Percentiles rank a stretch among this genome's conserved stretches.
Conservation (phyloP, 2,888 invertebrate species). For the Macaria notata region DNA sequence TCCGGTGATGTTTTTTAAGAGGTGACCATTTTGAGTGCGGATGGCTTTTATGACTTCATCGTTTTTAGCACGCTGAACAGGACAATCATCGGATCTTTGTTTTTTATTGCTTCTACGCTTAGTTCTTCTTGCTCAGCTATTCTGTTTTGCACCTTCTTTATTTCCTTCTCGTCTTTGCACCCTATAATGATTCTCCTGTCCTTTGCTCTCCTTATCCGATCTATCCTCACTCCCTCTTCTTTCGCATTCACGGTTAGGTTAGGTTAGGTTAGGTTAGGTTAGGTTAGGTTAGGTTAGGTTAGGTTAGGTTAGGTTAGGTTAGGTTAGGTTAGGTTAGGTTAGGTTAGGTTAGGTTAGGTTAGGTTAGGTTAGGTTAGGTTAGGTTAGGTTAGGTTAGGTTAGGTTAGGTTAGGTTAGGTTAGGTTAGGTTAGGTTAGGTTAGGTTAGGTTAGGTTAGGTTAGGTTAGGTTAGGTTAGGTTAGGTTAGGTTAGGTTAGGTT, state of each 20-base stretch:
- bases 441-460: conserved; percentile 33
- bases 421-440: conserved; percentile 35
- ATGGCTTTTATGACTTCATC: too few species aligned
- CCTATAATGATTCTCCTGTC: too few species aligned
- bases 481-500: conserved; percentile 32
- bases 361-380: conserved; percentile 33
- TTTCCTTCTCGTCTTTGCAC: too few species aligned
- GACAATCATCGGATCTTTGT: too few species aligned
- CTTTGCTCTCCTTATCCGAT: too few species aligned
- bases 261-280: conserved; percentile 37
- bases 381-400: conserved; percentile 33
- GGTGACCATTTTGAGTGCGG: too few species aligned
- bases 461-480: conserved; percentile 32
- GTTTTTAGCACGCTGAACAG: too few species aligned
- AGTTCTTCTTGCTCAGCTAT: too few species aligned
- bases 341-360: conserved; percentile 25
- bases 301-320: conserved; percentile 32
- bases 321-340: conserved; percentile 24
- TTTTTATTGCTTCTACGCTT: too few species aligned
- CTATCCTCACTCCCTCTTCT: too few species aligned
- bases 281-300: conserved; percentile 38
- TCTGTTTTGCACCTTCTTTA: too few species aligned
- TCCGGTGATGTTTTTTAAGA: too few species aligned
- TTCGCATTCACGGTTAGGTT: conserved; percentile 35
- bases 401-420: conserved; percentile 34